Evolutionary conservation across 1,140 invertebrate species (phyloP), one percentile per base, ranked within the genome.

Genomic region (Lysiphlebus fabarum): DNA sequence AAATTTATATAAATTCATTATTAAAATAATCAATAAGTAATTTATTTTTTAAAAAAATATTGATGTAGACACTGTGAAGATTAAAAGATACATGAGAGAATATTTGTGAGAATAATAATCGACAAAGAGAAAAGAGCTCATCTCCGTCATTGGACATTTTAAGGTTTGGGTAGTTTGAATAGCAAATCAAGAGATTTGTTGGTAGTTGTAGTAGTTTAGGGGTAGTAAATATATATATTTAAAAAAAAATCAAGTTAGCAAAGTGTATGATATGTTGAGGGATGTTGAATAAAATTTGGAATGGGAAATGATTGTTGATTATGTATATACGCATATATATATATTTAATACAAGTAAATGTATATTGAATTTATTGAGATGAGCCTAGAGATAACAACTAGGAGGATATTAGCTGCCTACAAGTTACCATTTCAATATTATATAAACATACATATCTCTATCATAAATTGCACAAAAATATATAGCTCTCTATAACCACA

Each of bases 351-450:
- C 78, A 78, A 77, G 74, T 73, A 77, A 76, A 77, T 77, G 73
- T 80, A 78, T 80, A 80, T 80, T 78, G 76, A 80, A 80, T 80
- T 80, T 80, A 80, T 80, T 79, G 76, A 79, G 76, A 79, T 78
- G 76, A 80, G 77, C 75, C 69, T 71, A 68, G 71, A 76, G 77
- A 80, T 78, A 80, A 74, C 76, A 70, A 68, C 74, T 76, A 74
- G 67, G 71, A 79, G 77, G 77, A 79, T 79, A 79, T 79, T 79
- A 79, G 77, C 75, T 79, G 77, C 76, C 77, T 78, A 72, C 74
- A 72, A 73, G 62, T 26, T 26, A 26, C 67, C 69, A 66, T 68
- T 64, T 64, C 71, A 67, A 73, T 69, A 68, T 69, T 69, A 67
- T 70, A 70, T n/a, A n/a, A n/a, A n/a, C n/a, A n/a, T n/a, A n/a